phyloP scores from a whole-genome alignment of 2,113 vertebrate genomes.

The Solenodon paradoxus region DNA sequence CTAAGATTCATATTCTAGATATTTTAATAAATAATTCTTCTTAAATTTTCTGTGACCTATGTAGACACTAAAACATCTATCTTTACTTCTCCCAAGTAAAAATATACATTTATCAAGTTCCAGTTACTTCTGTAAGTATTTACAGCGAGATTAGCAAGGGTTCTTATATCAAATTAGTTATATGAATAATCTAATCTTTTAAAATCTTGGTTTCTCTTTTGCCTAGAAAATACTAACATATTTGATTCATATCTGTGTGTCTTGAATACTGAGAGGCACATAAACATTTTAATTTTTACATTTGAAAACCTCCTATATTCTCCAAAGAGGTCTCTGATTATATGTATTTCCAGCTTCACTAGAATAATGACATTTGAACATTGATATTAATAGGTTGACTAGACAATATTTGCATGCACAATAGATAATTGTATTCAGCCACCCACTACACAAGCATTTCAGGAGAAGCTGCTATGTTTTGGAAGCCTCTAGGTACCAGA shows the following conservation, averaged over 20 bases:
- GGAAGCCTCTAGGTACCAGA: neutral
- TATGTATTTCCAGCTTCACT: neutral
- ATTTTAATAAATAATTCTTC: neutral
- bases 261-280: neutral
- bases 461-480: neutral
- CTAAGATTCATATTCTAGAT: too few relatives aligned
- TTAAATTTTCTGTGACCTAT: neutral
- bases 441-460: neutral
- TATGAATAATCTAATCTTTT: neutral
- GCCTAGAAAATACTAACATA: neutral
- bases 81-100: neutral
- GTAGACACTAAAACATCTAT: neutral
- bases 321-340: neutral
- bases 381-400: neutral
- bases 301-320: neutral
- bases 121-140: neutral
- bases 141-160: neutral
- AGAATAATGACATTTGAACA: neutral
- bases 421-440: neutral
- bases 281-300: neutral
- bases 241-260: neutral
- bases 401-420: neutral
- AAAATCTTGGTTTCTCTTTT: neutral
- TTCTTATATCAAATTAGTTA: neutral
- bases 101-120: neutral